These are phyloP conservation scores for Artemisiospiza belli DNA, from an alignment of 2,113 vertebrate species.

Conservation along the genomic window DNA sequence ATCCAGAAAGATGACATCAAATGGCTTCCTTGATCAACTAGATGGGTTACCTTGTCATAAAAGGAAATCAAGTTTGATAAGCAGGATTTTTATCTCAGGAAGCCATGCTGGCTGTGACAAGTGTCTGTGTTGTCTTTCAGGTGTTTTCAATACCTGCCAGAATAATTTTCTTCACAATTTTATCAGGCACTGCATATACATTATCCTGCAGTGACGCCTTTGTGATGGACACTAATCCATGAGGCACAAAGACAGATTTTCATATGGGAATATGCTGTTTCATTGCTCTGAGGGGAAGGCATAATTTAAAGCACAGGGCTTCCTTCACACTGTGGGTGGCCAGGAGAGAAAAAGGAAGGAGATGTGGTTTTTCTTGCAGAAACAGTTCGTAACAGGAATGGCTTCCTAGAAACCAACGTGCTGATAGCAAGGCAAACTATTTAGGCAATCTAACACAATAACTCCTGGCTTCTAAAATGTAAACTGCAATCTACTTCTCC, in stretches of 20 bases:
- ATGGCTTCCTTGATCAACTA: not conserved
- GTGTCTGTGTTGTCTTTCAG: not conserved
- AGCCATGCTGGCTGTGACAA: not conserved
- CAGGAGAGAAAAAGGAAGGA: not conserved
- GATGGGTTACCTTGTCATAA: not conserved
- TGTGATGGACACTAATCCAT: not conserved
- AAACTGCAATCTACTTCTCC: not conserved
- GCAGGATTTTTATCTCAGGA: not conserved
- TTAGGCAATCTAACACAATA: not conserved
- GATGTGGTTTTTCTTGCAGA: fast-evolving
- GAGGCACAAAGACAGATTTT: not conserved
- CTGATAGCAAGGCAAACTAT: not conserved
- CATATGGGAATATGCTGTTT: not conserved
- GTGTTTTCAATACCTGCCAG: not conserved
- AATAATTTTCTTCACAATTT: not conserved
- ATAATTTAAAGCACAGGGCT: not conserved
- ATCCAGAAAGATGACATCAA: not conserved
- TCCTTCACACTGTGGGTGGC: not conserved
- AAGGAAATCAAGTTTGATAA: not conserved
- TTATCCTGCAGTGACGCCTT: not conserved
- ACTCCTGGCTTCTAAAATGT: not conserved
- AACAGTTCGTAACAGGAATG: not conserved
- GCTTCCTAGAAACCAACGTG: not conserved
- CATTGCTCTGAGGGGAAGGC: not conserved
- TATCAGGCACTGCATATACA: not conserved